Percentiles rank a stretch among this genome's conserved stretches.
Evolutionary conservation across 1,140 invertebrate genomes (phyloP).

Genomic region (Drosophila funebris): DNA sequence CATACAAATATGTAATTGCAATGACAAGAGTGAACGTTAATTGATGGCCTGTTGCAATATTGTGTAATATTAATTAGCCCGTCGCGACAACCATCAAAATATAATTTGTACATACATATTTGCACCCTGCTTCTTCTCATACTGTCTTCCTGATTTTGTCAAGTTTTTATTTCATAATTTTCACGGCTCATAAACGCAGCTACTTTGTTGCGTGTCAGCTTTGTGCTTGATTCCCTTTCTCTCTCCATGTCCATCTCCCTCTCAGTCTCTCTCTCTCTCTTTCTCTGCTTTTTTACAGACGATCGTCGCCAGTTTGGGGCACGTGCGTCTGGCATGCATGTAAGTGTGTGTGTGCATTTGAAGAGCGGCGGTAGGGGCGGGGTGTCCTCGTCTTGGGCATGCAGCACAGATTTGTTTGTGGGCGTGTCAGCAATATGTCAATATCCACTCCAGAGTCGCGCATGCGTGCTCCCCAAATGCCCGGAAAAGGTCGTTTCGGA

Average conservation of each 20-base stretch:
- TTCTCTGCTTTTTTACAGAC: not conserved
- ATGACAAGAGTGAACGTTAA: constrained; percentile 22
- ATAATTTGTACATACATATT: constrained; percentile 36
- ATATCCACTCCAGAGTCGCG: constrained; percentile 59
- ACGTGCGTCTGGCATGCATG: constrained; percentile 51
- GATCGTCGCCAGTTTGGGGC: constrained; percentile 30
- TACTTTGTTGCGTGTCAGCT: constrained; percentile 58
- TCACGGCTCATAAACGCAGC: constrained; percentile 65
- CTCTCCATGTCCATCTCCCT: not conserved
- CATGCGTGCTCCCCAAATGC: constrained; percentile 47
- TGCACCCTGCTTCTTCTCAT: constrained; percentile 1
- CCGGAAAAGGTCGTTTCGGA: constrained; percentile 14
- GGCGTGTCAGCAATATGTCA: constrained; percentile 77
- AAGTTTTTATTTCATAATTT: constrained; percentile 56
- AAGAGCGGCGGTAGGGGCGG: not conserved
- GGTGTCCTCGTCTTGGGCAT: not conserved
- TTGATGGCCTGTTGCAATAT: constrained; percentile 52
- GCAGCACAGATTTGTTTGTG: constrained; percentile 64
- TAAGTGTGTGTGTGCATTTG: not conserved
- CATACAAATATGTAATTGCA: not conserved
- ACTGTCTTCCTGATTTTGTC: not conserved
- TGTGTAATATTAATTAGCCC: constrained; percentile 62
- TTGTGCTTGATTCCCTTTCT: not conserved
- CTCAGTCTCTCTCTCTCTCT: not conserved
- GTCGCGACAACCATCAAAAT: constrained; percentile 38